Evolutionary conservation across 2,113 vertebrate species (phyloP).

Genomic region (Sus scrofa): T2T-Sscrofa CM000824.6:41603001-41603500

Average conservation of each 20-base stretch:
- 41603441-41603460: neutral
- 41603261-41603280: neutral
- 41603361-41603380: neutral
- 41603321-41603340: neutral
- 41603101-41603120: constrained; percentile 36
- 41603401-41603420: neutral
- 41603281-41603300: neutral
- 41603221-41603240: neutral
- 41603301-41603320: neutral
- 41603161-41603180: constrained; percentile 10
- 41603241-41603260: neutral
- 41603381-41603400: neutral
- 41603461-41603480: neutral
- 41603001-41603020: neutral
- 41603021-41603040: neutral
- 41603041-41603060: constrained; percentile 37
- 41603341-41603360: neutral
- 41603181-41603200: neutral
- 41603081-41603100: constrained; percentile 61
- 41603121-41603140: neutral
- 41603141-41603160: neutral
- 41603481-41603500: neutral
- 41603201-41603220: neutral
- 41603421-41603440: neutral
- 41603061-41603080: neutral